Base-by-base conservation (phyloP, 2,888 invertebrate species). In the Leucophora obtusa region DNA sequence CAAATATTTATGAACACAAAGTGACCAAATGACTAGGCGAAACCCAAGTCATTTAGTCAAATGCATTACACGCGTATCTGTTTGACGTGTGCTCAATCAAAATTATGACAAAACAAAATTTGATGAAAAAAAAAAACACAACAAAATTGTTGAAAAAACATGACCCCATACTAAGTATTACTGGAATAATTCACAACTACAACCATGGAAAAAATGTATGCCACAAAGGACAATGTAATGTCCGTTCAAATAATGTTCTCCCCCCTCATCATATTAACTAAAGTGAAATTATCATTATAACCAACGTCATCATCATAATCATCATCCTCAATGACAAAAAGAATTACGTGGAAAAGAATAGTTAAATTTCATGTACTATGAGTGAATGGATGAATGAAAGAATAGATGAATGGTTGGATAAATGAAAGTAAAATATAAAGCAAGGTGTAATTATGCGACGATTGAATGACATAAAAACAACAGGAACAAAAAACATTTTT, bases 101-200 rank as follows among this genome's bases (percentile, higher is more conserved):
- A 87, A 87, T 87, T 87, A 87, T 87, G 87, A 86, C 88, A 86
- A 86, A 84, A 85, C 83, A 85, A 84, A 85, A 85, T 79, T 82
- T 53, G 17, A 73, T 69, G n/a, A 60, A 54, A 47, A 56, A 38
- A 17, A 50, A 60, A 66, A 53, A 53, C 38, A 51, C 38, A 43
- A 66, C 38, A 14, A 18, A 21, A 54, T 2, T 53, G 38, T 24
- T 3, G 5, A 47, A 15, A 62, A 56, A 75, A 69, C 62, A 72
- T 65, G 58, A 33, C 58, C 43, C 43, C 51, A 35, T 35, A 65
- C 58, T 35, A 53, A 10, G 7, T n/a, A 38, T 10, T 38, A n/a
- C 15, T 24, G 8, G 24, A 3, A 21, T 24, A 38, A 21, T 24
- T 5, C 21, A 47, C 18, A 43, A 24, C 15, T 47, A 9, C 24